phyloP scores from a whole-genome alignment of 2,113 vertebrate species.

The Salminus brasiliensis region DNA sequence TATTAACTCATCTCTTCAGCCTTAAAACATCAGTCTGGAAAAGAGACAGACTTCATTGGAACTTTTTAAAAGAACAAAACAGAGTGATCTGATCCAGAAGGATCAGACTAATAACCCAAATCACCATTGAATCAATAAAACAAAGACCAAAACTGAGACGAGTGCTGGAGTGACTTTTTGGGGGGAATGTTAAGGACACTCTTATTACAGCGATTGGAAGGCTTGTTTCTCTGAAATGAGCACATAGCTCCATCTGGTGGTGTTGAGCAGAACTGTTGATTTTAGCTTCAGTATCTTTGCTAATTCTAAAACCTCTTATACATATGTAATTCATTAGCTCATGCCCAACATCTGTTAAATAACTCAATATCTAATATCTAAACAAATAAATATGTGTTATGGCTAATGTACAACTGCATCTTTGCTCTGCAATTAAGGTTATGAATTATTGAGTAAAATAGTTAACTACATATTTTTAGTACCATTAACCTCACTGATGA shows the following conservation, averaged over 20 bases:
- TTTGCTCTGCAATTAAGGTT: too few species aligned
- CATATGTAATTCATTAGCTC: too few species aligned
- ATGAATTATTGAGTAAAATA: too few species aligned
- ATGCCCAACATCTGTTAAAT: too few species aligned
- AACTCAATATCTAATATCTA: too few species aligned
- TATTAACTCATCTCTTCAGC: slow-evolving; percentile 37
- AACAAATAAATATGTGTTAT: too few species aligned
- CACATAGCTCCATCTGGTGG: slow-evolving; percentile 54
- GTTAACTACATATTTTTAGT: too few species aligned
- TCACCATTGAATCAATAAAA: slow-evolving; percentile 25
- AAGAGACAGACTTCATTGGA: background rate
- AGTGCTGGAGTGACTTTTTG: background rate
- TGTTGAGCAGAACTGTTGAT: background rate
- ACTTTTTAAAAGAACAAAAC: background rate
- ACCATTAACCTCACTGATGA: too few species aligned
- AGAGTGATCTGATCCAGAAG: too few species aligned
- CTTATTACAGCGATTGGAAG: background rate
- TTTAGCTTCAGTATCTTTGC: background rate
- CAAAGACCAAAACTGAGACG: background rate
- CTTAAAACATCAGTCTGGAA: background rate
- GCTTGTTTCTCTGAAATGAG: slow-evolving; percentile 14
- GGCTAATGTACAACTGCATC: too few species aligned
- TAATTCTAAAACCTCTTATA: background rate
- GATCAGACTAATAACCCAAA: background rate
- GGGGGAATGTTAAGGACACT: background rate